Evolutionary conservation across 2,888 invertebrate genomes (phyloP).

Genomic region (Achlya flavicornis): DNA sequence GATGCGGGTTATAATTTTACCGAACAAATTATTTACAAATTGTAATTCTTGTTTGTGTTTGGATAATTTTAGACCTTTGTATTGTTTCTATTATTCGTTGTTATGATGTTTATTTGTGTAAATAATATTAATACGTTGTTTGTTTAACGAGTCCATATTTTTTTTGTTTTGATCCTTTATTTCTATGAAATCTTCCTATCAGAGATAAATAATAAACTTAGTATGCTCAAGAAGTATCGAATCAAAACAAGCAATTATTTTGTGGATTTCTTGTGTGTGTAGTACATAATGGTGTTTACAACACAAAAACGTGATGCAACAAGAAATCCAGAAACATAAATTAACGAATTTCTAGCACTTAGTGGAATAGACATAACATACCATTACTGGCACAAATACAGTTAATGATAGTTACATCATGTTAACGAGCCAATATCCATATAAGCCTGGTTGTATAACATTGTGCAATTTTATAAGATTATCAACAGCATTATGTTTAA

Average conservation of each 20-base stretch:
- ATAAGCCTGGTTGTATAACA: constrained; percentile 2
- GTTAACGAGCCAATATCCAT: background rate
- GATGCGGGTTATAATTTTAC: constrained; percentile 72
- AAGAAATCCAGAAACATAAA: background rate
- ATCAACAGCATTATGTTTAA: background rate
- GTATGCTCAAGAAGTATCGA: too few species aligned
- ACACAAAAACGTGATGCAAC: background rate
- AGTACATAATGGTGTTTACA: background rate
- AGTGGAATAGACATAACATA: background rate
- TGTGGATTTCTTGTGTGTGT: too few species aligned
- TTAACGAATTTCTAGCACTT: background rate
- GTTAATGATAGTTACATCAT: constrained; percentile 1
- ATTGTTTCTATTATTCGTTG: constrained; percentile 20
- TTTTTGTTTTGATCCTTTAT: background rate
- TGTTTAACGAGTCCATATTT: background rate
- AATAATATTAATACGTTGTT: background rate
- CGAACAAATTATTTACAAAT: constrained; percentile 76
- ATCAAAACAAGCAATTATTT: too few species aligned
- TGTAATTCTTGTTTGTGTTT: constrained; percentile 52
- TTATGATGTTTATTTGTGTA: background rate
- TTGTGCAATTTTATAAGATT: background rate
- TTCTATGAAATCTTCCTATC: background rate
- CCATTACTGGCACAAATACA: background rate
- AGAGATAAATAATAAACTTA: background rate
- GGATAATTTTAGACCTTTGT: constrained; percentile 26